Percentiles rank a stretch among this genome's conserved stretches.
These are phyloP conservation scores for Adineta ricciae DNA, from an alignment of 2,888 invertebrate species.

Conservation along the genomic window DNA sequence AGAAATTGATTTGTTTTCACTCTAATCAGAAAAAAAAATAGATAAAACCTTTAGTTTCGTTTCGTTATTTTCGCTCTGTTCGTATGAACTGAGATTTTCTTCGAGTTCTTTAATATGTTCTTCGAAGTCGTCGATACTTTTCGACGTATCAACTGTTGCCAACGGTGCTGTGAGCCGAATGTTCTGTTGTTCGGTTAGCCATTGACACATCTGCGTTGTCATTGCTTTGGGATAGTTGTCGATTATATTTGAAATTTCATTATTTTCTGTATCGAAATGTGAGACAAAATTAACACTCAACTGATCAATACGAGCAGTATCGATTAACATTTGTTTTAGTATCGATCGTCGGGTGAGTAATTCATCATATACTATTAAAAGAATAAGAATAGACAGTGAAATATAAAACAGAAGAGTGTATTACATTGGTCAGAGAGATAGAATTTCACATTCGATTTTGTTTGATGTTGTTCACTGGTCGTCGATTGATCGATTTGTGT, in stretches of 20 bases:
- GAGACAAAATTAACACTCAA: conserved; percentile 13
- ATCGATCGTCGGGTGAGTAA: not conserved
- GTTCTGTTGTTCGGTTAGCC: not conserved
- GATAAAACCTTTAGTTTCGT: not conserved
- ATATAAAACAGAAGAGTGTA: not conserved
- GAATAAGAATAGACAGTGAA: not conserved
- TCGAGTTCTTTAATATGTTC: not conserved
- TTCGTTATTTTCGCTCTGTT: not conserved
- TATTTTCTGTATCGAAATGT: not conserved
- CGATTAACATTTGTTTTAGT: conserved; percentile 16
- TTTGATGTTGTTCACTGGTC: not conserved
- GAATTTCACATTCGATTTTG: not conserved
- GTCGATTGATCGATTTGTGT: not conserved
- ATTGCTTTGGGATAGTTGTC: not conserved
- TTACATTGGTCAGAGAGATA: not conserved
- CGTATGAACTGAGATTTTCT: not conserved
- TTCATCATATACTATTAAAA: not conserved
- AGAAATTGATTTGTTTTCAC: no score
- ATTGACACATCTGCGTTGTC: not conserved
- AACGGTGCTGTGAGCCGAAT: not conserved
- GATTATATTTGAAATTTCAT: not conserved
- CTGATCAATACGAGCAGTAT: not conserved
- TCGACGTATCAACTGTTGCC: not conserved
- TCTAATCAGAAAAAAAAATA: not conserved
- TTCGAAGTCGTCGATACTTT: conserved; percentile 2